Conservation (phyloP, 2,797 vertebrate species). For the Falco columbarius region DNA sequence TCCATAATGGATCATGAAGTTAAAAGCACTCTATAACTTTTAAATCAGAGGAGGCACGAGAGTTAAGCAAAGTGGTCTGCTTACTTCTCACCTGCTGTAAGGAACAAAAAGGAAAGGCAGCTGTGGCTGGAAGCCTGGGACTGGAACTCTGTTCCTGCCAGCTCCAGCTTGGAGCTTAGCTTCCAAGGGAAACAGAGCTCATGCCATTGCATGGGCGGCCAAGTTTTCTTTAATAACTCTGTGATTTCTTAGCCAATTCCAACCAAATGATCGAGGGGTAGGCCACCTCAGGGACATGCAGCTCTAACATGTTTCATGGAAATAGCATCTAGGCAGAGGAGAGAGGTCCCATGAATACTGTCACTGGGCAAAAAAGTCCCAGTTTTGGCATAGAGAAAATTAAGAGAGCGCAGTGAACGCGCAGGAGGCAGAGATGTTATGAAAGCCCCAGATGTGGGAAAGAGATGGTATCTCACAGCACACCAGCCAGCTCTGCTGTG, state of each 20-base stretch:
- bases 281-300: neutral
- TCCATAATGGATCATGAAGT: neutral
- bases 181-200: neutral
- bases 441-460: neutral
- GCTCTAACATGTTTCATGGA: neutral
- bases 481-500: neutral
- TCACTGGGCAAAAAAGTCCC: rapidly evolving
- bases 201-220: rapidly evolving
- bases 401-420: rapidly evolving
- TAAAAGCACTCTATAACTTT: neutral
- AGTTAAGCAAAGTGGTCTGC: neutral
- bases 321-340: neutral
- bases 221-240: neutral
- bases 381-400: neutral
- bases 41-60: neutral
- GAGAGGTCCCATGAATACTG: neutral
- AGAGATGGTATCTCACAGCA: neutral
- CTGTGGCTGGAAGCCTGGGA: neutral
- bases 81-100: neutral
- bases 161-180: neutral
- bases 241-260: neutral
- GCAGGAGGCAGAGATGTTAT: neutral
- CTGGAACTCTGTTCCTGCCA: neutral
- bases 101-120: neutral
- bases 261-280: neutral